Base-by-base conservation (phyloP, 2,113 vertebrate genomes). In the Equus quagga region DNA sequence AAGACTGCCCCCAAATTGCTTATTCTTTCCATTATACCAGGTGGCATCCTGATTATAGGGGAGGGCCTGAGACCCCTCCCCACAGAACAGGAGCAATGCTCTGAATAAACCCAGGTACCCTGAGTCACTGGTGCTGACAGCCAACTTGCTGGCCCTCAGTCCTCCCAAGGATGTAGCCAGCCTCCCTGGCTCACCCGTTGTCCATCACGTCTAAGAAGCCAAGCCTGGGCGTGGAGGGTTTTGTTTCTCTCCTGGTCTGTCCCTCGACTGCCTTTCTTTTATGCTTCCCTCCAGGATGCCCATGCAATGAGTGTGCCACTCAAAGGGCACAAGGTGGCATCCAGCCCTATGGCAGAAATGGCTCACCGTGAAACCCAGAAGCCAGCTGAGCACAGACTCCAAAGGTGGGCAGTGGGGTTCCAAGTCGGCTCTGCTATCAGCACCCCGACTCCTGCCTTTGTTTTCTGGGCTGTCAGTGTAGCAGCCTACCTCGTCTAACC, bases 261-360 rank as follows among this genome's bases (percentile, higher is more conserved):
- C n/a, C 19, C 28, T 95, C 64, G 19, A 15, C 28, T 36, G 14
- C 58, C 24, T 33, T 36, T n/a, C 51, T 51, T 93, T 97, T 89
- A 46, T 82, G 78, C 23, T 51, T 94, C 79, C 76, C 83, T 92
- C 73, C 41, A 86, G 97, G 93, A 46, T 5, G 6, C 51, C 46
- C 21, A 0, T 56, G 46, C 51, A 75, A 67, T 36, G 46, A 1
- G 1, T 31, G 60, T 14, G 31, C 46, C 95, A 93, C 69, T 94
- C 94, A 91, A 76, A 97, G 91, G 64, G 89, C 33, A 41, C 41
- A 44, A 69, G 8, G 89, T 26, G 31, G 24, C 73, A 36, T 19
- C 62, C 31, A 51, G 84, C 69, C 44, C 33, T 95, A 95, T 10
- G 41, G 86, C 62, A 96, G 81, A 70, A 91, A 76, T 33, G 88